Percentiles rank a stretch among this genome's conserved stretches.
These are phyloP conservation scores for Holotrichia oblita DNA, from an alignment of 1,140 invertebrate genomes.

Conservation along the genomic window DNA sequence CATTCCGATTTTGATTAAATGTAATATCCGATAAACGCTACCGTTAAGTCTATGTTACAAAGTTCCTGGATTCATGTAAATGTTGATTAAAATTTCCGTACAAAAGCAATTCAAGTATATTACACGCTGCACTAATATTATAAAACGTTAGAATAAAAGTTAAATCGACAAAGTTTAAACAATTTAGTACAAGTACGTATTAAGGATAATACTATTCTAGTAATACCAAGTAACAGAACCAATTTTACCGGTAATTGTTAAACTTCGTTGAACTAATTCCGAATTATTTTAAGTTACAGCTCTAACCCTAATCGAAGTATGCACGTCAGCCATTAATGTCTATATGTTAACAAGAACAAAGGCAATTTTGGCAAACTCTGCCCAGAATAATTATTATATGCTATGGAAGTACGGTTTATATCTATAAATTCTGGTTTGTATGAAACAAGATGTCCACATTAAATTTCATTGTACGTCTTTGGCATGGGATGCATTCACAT, in stretches of 20 bases:
- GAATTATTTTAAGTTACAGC: constrained; percentile 34
- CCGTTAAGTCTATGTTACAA: constrained; percentile 9
- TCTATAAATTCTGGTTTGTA: background rate
- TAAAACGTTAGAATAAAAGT: constrained; percentile 34
- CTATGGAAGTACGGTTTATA: background rate
- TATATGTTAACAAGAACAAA: background rate
- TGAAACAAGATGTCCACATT: constrained; percentile 1
- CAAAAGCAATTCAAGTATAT: constrained; percentile 38
- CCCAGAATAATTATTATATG: constrained; percentile 12
- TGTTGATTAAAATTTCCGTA: constrained; percentile 39
- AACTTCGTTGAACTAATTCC: constrained; percentile 37
- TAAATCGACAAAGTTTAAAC: constrained; percentile 41
- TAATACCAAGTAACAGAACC: constrained; percentile 33
- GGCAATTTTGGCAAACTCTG: background rate
- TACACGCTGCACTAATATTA: constrained; percentile 37
- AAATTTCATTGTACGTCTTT: background rate
- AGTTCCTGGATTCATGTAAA: constrained; percentile 26
- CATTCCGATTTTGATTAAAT: constrained; percentile 31
- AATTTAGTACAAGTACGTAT: constrained; percentile 40
- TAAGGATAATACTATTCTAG: constrained; percentile 37
- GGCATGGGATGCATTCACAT: no score
- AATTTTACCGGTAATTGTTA: constrained; percentile 40
- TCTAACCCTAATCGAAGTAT: constrained; percentile 28
- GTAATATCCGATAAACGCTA: constrained; percentile 2
- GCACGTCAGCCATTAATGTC: constrained; percentile 22